Evolutionary conservation across 2,113 vertebrate species (phyloP).

Genomic region (Climacteris rufus): DNA sequence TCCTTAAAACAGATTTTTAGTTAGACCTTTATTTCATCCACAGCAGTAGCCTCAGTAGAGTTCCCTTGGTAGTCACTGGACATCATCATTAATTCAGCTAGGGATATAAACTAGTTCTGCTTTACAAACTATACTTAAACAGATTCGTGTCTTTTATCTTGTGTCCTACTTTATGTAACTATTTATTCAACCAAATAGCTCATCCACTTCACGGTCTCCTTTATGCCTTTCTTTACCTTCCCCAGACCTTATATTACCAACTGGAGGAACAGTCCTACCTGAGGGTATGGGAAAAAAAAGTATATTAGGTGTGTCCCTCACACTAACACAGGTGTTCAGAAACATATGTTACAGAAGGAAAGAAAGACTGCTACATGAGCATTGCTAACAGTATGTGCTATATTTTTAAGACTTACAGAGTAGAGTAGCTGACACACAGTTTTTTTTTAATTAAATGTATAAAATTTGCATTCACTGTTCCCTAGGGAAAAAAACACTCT

Average conservation of each 20-base stretch:
- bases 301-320: background rate
- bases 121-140: background rate
- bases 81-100: background rate
- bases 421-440: background rate
- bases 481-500: background rate
- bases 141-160: background rate
- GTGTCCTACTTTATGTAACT: background rate
- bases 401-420: background rate
- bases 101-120: background rate
- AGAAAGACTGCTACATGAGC: background rate
- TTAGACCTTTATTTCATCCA: background rate
- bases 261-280: background rate
- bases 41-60: background rate
- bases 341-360: accelerated
- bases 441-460: background rate
- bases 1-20: background rate
- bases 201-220: background rate
- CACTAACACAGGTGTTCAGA: background rate
- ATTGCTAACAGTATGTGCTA: background rate
- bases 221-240: background rate
- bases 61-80: background rate
- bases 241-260: background rate
- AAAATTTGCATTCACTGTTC: background rate
- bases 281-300: background rate
- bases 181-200: constrained; percentile 9